Percentiles rank a stretch among this genome's conserved stretches.
These are phyloP conservation scores for Asarcornis scutulata DNA, from an alignment of 2,113 vertebrate genomes.

Conservation along the genomic window DNA sequence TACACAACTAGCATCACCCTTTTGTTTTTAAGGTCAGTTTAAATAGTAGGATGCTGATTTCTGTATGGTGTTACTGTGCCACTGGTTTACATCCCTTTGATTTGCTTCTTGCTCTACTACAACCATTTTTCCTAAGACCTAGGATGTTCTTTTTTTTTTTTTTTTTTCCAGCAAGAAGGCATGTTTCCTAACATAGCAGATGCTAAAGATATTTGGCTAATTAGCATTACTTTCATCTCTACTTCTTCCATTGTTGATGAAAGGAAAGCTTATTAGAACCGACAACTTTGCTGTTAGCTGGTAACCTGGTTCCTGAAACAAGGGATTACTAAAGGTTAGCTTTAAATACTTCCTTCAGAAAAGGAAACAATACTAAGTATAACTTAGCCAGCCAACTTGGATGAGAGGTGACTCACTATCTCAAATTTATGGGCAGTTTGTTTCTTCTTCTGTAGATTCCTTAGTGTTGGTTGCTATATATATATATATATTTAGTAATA, in stretches of 20 bases:
- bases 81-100: not conserved
- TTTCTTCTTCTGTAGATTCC: not conserved
- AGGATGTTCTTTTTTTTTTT: not conserved
- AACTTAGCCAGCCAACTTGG: not conserved
- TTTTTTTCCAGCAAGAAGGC: not conserved
- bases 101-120: not conserved
- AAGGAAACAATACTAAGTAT: not conserved
- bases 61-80: not conserved
- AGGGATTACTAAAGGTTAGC: not conserved
- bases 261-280: not conserved
- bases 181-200: not conserved
- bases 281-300: not conserved
- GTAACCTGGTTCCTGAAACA: not conserved
- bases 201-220: not conserved
- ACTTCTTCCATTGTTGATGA: not conserved
- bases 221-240: not conserved
- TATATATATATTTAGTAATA: no score
- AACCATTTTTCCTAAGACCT: not conserved
- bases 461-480: not conserved
- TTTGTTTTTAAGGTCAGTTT: not conserved
- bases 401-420: not conserved
- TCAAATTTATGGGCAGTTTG: not conserved
- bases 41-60: not conserved
- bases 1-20: not conserved
- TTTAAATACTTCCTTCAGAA: not conserved